phyloP scores from a whole-genome alignment of 2,888 invertebrate species.

The Spodoptera exigua region DNA sequence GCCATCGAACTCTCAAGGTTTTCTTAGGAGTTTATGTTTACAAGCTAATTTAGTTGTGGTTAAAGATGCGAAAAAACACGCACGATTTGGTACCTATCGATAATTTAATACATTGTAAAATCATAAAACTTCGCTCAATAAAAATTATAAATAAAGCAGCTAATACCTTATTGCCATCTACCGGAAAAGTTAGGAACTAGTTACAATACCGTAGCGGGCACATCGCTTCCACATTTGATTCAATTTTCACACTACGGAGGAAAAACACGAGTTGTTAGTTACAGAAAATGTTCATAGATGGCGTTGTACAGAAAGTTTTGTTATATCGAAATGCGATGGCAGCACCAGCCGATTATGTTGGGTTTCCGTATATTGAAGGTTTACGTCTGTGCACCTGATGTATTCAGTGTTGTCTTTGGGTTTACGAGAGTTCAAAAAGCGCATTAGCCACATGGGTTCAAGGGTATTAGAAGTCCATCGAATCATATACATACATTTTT shows the following conservation, averaged over 20 bases:
- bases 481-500: too few relatives aligned
- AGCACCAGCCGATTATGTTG: conserved; percentile 5
- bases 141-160: background rate
- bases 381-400: background rate
- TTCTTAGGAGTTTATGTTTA: background rate
- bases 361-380: background rate
- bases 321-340: conserved; percentile 6
- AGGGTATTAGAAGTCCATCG: too few relatives aligned
- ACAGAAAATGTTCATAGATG: conserved; percentile 53
- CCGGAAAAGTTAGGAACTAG: conserved; percentile 12
- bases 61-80: background rate
- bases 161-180: conserved; percentile 52
- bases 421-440: too few relatives aligned
- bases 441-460: too few relatives aligned
- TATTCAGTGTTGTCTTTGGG: background rate
- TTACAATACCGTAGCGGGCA: conserved; percentile 9
- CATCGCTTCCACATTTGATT: background rate
- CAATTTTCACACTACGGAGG: conserved; percentile 4
- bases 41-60: background rate
- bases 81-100: background rate
- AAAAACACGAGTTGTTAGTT: conserved; percentile 25
- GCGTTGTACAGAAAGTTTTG: conserved; percentile 39
- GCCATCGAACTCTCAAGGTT: conserved; percentile 34
- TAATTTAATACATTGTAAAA: background rate
- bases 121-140: background rate